Percentiles rank a stretch among this genome's conserved stretches.
Conservation (phyloP, 2,888 invertebrate genomes). For the Ypsolopha scabrella region DNA sequence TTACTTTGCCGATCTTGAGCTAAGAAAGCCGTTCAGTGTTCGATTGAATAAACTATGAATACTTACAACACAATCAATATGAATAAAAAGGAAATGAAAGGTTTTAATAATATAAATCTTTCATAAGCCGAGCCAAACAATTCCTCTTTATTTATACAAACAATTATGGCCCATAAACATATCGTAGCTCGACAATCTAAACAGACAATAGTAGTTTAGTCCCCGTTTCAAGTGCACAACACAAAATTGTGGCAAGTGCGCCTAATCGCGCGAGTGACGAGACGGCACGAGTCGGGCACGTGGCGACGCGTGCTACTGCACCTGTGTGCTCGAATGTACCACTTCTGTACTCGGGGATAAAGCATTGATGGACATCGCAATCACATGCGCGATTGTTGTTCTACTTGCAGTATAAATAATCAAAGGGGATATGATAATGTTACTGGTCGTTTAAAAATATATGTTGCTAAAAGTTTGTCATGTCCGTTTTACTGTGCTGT, state of each 20-base stretch:
- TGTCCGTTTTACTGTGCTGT: no score
- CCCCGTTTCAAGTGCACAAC: constrained; percentile 29
- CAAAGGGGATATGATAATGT: not conserved
- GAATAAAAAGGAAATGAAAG: not conserved
- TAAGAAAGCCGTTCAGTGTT: constrained; percentile 10
- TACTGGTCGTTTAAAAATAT: not conserved
- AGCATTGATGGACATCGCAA: constrained; percentile 2
- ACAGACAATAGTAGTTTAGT: constrained; percentile 34
- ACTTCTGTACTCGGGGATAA: not conserved
- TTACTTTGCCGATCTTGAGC: constrained; percentile 14
- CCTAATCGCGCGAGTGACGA: constrained; percentile 31
- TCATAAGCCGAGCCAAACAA: constrained; percentile 10
- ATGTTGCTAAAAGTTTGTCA: no score
- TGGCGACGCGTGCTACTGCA: constrained; percentile 32
- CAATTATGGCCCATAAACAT: constrained; percentile 32
- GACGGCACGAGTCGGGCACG: constrained; percentile 19
- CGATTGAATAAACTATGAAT: not conserved
- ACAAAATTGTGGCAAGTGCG: constrained; percentile 55
- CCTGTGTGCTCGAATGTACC: constrained; percentile 24
- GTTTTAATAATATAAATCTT: no score
- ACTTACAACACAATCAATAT: not conserved
- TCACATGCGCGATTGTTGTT: constrained; percentile 7
- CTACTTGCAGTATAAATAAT: not conserved
- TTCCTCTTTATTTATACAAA: constrained; percentile 18
- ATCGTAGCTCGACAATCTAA: constrained; percentile 28